Base-by-base conservation (phyloP, 2,113 vertebrate genomes). In the Coryphaenoides rupestris region DNA sequence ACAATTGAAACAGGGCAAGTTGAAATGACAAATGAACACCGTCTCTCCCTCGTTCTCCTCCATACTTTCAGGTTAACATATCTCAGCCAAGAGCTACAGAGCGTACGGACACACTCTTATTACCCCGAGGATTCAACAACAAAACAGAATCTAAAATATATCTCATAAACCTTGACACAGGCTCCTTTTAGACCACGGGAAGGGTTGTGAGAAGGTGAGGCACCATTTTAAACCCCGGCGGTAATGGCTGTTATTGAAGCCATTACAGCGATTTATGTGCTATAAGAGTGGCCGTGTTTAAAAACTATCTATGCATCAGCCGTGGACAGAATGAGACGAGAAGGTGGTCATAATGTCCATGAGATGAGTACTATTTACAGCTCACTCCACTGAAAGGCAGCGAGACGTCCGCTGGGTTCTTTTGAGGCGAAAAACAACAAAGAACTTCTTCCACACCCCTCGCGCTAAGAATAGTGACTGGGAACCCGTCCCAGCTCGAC, bases 391-490 rank as follows among this genome's bases (percentile, higher is more conserved):
- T 63, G 69, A 70, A 63, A 62, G 75, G 71, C 58, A 54, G 33
- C 7, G 33, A 40, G 33, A 6, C 24, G 6, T 26, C 24, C 24
- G 3, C 63, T 64, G 55, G 64, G 57, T 71, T 77, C 72, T 59
- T 78, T 63, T 79, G 57, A 56, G 19, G 9, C 9, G 6, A 55
- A 28, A 28, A 66, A 50, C 15, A 40, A 40, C 33, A 12, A 40
- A 40, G 13, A 40, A 12, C 24, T 3, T 12, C 70, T 75, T 84
- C 76, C 33, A 40, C 33, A 40, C 33, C 77, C 72, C 76, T 73
- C 15, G 3, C 21, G 68, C 78, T 82, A 70, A 84, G 73, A 86
- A 79, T 81, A 74, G 76, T 70, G 77, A 74, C 67, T 68, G 73
- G 65, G 33, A 72, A 78, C 65, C 19, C 70, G 70, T 81, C 70